phyloP scores from a whole-genome alignment of 1,140 invertebrate species.

The Varroa destructor region DNA sequence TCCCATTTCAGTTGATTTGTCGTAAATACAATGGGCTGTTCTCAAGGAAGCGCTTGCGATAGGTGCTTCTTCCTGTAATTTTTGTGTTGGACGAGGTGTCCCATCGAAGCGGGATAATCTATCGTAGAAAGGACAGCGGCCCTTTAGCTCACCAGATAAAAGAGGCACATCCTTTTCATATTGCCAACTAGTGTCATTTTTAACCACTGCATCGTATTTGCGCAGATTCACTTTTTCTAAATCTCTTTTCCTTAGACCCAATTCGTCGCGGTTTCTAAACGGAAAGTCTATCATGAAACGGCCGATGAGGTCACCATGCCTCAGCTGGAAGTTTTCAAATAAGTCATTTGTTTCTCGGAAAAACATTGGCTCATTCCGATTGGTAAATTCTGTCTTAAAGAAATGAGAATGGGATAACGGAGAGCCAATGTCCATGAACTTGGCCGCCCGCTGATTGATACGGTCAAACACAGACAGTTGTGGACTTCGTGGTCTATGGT shows the following conservation, averaged over 20 bases:
- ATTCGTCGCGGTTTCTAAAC: conserved; percentile 13
- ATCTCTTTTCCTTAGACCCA: conserved; percentile 6
- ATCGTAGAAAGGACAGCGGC: conserved; percentile 2
- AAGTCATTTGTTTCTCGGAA: conserved; percentile 10
- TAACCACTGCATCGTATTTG: conserved; percentile 6
- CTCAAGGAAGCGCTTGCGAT: background rate
- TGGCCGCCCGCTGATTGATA: conserved; percentile 20
- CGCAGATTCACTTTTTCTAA: background rate
- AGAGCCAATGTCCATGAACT: conserved; percentile 13
- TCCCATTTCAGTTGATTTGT: too few species aligned
- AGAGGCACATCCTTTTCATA: conserved; percentile 2
- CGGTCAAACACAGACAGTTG: conserved; percentile 17
- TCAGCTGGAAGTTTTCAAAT: conserved; percentile 14
- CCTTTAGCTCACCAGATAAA: background rate
- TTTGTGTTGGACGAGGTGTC: background rate
- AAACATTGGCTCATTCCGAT: background rate
- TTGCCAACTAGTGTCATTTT: conserved; percentile 5
- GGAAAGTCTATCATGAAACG: conserved; percentile 24
- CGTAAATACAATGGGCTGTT: too few species aligned
- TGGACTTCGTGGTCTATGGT: background rate
- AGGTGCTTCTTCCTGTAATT: background rate
- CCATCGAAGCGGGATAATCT: conserved; percentile 1
- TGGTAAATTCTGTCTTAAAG: conserved; percentile 4
- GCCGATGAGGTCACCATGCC: conserved; percentile 20
- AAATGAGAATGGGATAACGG: background rate